Evolutionary conservation across 2,888 invertebrate genomes (phyloP).

Genomic region (Diplazon laetatorius): DNA sequence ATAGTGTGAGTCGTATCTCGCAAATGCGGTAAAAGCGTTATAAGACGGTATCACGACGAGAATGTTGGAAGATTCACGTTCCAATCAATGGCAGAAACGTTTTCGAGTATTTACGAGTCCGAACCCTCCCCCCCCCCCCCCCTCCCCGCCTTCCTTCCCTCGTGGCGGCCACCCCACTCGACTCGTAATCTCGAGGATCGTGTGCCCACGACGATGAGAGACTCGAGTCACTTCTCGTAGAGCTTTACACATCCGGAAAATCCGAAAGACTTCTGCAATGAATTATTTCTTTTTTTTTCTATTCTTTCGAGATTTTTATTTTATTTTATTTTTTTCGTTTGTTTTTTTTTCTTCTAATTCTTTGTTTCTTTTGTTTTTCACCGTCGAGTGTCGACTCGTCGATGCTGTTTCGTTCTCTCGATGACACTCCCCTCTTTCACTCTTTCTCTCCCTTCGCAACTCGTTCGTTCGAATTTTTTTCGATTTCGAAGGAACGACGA

Average conservation of each 20-base stretch:
- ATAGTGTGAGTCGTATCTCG: not conserved
- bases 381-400: slow-evolving; percentile 39
- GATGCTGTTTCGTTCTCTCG: slow-evolving; percentile 39
- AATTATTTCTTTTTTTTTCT: slow-evolving; percentile 42
- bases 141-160: no score
- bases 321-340: slow-evolving; percentile 52
- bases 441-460: no score
- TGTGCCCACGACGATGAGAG: slow-evolving; percentile 18
- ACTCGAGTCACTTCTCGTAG: slow-evolving; percentile 17
- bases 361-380: slow-evolving; percentile 4
- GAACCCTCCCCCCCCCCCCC: no score
- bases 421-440: slow-evolving; percentile 34
- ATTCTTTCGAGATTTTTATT: slow-evolving; percentile 46
- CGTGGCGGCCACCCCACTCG: no score
- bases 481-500: slow-evolving; percentile 6
- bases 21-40: slow-evolving; percentile 7
- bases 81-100: slow-evolving; percentile 79
- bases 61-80: slow-evolving; percentile 78
- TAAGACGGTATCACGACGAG: not conserved
- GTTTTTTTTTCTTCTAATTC: slow-evolving; percentile 44
- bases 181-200: slow-evolving; percentile 70
- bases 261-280: slow-evolving; percentile 50
- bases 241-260: slow-evolving; percentile 33
- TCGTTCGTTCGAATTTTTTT: no score
- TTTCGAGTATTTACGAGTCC: slow-evolving; percentile 81